Conservation (phyloP, 2,888 invertebrate species). For the Halictus ligatus region DNA sequence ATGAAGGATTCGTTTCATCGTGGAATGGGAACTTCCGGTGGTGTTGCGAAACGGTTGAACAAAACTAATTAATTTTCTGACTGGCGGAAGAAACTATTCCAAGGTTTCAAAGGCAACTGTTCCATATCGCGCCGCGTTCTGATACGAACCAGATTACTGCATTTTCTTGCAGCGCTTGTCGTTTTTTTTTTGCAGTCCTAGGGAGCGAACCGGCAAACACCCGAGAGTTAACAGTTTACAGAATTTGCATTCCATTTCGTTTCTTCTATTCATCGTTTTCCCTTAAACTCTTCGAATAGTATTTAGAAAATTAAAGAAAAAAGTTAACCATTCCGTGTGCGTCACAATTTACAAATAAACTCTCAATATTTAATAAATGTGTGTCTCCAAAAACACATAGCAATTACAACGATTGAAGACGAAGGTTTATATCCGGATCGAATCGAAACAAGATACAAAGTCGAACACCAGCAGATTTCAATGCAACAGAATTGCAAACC, state of each 20-base stretch:
- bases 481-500: background rate
- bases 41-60: conserved; percentile 20
- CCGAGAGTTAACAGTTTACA: background rate
- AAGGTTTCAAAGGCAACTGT: conserved; percentile 10
- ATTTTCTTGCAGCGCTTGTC: background rate
- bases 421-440: background rate
- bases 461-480: background rate
- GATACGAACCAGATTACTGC: background rate
- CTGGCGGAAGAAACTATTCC: conserved; percentile 8
- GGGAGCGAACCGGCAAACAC: background rate
- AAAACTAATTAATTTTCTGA: conserved; percentile 43
- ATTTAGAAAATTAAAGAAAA: too few relatives aligned
- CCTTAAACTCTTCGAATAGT: background rate
- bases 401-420: background rate
- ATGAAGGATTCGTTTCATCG: conserved; percentile 27
- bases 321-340: too few relatives aligned
- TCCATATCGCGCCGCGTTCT: conserved; percentile 1
- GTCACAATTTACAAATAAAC: background rate
- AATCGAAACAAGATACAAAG: background rate
- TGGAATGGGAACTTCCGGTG: conserved; percentile 23
- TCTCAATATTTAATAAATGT: background rate
- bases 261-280: background rate
- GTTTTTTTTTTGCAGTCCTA: background rate
- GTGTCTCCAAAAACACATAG: background rate
- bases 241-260: background rate